A percentile compares a stretch with the other conserved stretches of the same genome.
Conservation (phyloP, 2,888 invertebrate species). For the Steinernema carpocapsae region DNA sequence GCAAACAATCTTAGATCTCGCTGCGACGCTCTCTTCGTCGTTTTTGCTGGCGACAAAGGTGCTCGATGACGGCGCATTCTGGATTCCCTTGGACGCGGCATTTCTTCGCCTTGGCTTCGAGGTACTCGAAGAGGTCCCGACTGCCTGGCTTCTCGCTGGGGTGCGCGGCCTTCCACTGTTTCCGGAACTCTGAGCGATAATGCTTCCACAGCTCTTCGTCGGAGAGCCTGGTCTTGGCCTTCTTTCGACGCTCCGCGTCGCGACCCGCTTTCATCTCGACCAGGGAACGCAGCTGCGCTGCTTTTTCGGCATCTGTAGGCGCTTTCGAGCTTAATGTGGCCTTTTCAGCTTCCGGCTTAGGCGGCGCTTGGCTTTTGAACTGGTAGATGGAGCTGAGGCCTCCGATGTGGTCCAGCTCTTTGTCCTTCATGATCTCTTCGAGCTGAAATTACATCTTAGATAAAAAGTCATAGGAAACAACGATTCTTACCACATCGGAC, state of each 20-base stretch:
- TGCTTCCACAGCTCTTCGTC: neutral
- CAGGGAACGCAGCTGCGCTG: no score
- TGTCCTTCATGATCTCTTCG: conserved; percentile 8
- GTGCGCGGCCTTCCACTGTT: neutral
- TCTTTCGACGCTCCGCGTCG: neutral
- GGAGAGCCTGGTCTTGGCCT: neutral
- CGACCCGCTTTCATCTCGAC: no score
- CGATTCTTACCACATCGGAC: neutral
- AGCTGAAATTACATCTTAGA: neutral
- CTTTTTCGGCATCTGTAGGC: no score
- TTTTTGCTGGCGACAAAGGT: conserved; percentile 2
- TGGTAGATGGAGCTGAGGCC: neutral
- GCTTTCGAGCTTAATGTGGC: no score
- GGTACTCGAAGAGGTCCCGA: neutral
- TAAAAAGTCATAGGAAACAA: neutral
- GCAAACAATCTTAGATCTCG: no score
- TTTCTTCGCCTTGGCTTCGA: neutral
- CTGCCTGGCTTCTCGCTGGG: neutral
- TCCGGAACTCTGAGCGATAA: neutral
- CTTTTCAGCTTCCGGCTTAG: neutral
- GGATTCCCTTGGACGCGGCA: neutral
- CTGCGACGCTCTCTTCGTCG: conserved; percentile 1
- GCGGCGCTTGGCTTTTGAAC: neutral
- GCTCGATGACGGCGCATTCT: neutral
- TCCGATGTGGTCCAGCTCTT: neutral